These are phyloP conservation scores for Protomyctophum bolini DNA, from an alignment of 2,113 vertebrate genomes.

Conservation along the genomic window DNA sequence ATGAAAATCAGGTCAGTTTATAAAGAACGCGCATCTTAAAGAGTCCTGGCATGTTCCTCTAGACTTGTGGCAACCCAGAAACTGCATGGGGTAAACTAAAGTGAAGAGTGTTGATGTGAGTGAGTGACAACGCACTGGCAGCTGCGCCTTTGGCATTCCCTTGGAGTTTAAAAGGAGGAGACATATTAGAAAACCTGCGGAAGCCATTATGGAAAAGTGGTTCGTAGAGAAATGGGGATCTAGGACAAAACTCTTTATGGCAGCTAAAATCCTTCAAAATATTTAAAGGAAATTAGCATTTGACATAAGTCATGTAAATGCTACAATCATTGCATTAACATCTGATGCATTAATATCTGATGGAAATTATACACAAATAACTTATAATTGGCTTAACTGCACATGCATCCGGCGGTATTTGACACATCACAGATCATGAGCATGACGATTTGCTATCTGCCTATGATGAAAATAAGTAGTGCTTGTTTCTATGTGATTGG, in stretches of 20 bases:
- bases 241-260: conserved; percentile 11
- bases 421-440: conserved; percentile 20
- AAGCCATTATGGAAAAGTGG: conserved; percentile 10
- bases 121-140: conserved; percentile 23
- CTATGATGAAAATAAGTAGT: conserved; percentile 19
- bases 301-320: conserved; percentile 29
- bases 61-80: conserved; percentile 10
- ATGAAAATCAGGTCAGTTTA: conserved; percentile 9
- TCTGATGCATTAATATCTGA: conserved; percentile 48
- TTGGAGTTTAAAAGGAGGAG: conserved; percentile 27
- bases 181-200: conserved; percentile 9
- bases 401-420: conserved; percentile 26
- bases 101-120: neutral
- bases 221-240: conserved; percentile 15
- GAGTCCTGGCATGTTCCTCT: neutral
- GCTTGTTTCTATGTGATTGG: conserved; percentile 45
- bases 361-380: conserved; percentile 50
- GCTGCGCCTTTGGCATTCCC: neutral
- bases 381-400: conserved; percentile 49
- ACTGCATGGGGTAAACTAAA: neutral
- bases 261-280: conserved; percentile 25
- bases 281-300: conserved; percentile 12
- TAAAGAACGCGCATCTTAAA: neutral
- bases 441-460: conserved; percentile 25
- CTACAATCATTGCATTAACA: conserved; percentile 13